These are phyloP conservation scores for Dicentrarchus labrax DNA, from an alignment of 2,113 vertebrate genomes.

Conservation along the genomic window DNA sequence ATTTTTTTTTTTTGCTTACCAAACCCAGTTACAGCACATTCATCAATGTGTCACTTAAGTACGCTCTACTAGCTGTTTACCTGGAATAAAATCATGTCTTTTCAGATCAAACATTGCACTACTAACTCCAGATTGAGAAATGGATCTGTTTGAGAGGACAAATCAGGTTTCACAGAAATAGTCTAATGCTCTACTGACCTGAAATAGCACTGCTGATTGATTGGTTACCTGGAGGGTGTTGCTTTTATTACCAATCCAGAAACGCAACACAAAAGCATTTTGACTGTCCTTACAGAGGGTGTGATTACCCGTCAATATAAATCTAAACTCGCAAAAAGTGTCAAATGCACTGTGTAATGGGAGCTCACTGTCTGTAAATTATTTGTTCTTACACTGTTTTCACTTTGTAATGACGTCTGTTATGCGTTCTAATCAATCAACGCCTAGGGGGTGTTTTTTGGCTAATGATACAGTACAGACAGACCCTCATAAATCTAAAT, in stretches of 20 bases:
- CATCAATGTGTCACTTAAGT: not conserved
- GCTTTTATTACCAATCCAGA: not conserved
- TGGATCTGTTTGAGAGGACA: conserved; percentile 25
- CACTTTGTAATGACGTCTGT: not conserved
- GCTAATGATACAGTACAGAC: not conserved
- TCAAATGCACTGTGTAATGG: not conserved
- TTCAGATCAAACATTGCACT: conserved; percentile 16
- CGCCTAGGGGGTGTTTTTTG: not conserved
- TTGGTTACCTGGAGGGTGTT: conserved; percentile 10
- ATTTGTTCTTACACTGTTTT: not conserved
- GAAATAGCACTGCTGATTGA: conserved; percentile 28
- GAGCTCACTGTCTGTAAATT: not conserved
- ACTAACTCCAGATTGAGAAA: conserved; percentile 12
- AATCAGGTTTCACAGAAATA: conserved; percentile 26
- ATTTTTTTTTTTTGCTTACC: not conserved
- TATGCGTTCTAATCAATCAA: no score
- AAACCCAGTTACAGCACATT: not conserved
- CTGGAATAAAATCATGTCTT: conserved; percentile 1
- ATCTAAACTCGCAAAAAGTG: not conserved
- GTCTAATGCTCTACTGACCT: conserved; percentile 27
- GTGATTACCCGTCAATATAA: not conserved
- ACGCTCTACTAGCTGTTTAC: not conserved
- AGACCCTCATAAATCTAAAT: no score
- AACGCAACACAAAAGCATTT: conserved; percentile 8
- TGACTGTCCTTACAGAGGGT: not conserved